Percentiles rank a stretch among this genome's conserved stretches.
phyloP scores from a whole-genome alignment of 2,113 vertebrate genomes.

The Microcebus ravelobensis region DNA sequence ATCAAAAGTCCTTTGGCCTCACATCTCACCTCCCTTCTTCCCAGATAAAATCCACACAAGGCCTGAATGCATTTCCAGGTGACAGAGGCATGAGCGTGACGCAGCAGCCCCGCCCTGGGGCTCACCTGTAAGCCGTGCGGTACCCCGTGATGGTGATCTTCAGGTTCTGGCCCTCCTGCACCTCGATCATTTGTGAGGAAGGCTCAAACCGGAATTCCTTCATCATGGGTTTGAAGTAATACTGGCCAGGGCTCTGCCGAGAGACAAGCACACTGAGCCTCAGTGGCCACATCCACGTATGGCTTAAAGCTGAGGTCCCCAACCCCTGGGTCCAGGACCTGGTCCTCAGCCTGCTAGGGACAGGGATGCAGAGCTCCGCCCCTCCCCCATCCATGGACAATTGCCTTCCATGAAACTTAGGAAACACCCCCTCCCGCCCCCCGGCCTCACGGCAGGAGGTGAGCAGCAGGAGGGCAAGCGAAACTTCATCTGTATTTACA shows the following conservation, averaged over 20 bases:
- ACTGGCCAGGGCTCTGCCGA: conserved; percentile 97
- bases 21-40: fast-evolving
- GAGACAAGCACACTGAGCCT: neutral
- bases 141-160: conserved; percentile 93
- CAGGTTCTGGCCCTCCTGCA: conserved; percentile 96
- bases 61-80: fast-evolving
- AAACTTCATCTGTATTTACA: too few relatives aligned
- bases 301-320: too few relatives aligned
- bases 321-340: too few relatives aligned
- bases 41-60: fast-evolving
- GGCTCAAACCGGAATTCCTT: conserved; percentile 99
- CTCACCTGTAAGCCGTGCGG: conserved; percentile 94
- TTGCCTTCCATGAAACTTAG: too few relatives aligned
- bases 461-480: fast-evolving
- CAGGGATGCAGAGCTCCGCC: too few relatives aligned
- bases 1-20: neutral
- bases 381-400: too few relatives aligned
- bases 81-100: fast-evolving
- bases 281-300: fast-evolving
- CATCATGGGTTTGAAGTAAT: conserved; percentile 99
- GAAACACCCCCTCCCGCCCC: too few relatives aligned
- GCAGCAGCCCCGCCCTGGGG: fast-evolving
- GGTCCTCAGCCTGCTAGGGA: too few relatives aligned
- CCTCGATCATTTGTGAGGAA: conserved; percentile 96
- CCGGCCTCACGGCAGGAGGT: too few relatives aligned